Base-by-base conservation (phyloP, 1,140 invertebrate species). In the Tyrophagus putrescentiae region DNA sequence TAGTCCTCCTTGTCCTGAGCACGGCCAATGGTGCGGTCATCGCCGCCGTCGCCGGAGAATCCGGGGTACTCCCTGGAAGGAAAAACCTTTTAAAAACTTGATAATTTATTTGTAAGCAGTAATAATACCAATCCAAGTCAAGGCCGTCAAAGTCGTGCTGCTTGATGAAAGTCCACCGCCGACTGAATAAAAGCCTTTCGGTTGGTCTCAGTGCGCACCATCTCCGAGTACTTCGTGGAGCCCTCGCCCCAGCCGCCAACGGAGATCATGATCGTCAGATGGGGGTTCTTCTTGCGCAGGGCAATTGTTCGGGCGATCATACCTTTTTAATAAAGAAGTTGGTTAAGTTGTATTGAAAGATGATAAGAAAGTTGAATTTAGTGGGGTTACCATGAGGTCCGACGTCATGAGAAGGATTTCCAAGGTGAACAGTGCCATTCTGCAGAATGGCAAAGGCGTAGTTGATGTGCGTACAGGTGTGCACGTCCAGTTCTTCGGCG, bases 391-490 rank as follows among this genome's bases (percentile, higher is more conserved):
- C 52, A 32, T n/a, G 7, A 18, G 28, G 36, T 54, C 13, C 0
- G 79, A 68, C n/a, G n/a, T n/a, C n/a, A n/a, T n/a, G n/a, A n/a
- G n/a, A n/a, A n/a, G n/a, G n/a, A 56, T 73, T 75, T 53, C 76
- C 79, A 31, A 89, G 84, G 16, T 73, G 76, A 6, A 33, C 21
- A 2, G 75, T 73, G 65, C 87, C 79, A 18, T 57, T 33, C 0
- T 86, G 85, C 28, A 67, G 21, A 41, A 72, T 72, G 11, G 84
- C 86, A 70, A 92, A 93, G 4, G 85, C 80, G 66, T 93, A 92
- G 23, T 93, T 80, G 7, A 91, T 71, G 68, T 93, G 87, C 0
- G 87, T 90, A 69, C 89, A 94, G 11, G 90, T 73, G 6, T 76
- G 77, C 0, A 87, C 81, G 57, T 84, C 81, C 28, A 93, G 73